Conservation (phyloP, 1,140 invertebrate species). For the Spodoptera litura region DNA sequence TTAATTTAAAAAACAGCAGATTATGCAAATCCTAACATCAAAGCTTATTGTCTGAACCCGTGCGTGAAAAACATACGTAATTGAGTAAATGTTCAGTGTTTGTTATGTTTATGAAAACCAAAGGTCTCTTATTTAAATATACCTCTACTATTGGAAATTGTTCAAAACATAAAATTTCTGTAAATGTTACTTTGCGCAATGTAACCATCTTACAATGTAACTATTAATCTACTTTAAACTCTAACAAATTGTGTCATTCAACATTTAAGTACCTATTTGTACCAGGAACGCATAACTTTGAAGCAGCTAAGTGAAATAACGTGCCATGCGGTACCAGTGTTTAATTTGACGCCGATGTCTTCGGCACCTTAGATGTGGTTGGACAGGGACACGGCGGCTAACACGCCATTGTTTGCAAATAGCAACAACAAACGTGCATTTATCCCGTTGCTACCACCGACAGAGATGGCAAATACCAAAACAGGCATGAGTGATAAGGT, state of each 20-base stretch:
- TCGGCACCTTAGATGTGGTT: conserved; percentile 67
- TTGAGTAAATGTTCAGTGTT: conserved; percentile 11
- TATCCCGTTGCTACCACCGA: conserved; percentile 54
- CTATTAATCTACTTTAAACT: too few relatives aligned
- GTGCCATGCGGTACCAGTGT: conserved; percentile 50
- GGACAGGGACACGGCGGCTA: conserved; percentile 70
- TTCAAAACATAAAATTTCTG: too few relatives aligned
- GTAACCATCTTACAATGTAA: too few relatives aligned
- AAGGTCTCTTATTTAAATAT: not conserved
- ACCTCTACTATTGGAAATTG: not conserved
- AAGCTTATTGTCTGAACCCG: conserved; percentile 33
- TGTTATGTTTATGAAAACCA: conserved; percentile 12
- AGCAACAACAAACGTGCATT: conserved; percentile 62
- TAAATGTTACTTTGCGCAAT: too few relatives aligned
- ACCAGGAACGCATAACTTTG: not conserved
- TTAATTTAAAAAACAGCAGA: conserved; percentile 40
- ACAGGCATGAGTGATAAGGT: conserved; percentile 37
- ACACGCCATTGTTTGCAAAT: conserved; percentile 83
- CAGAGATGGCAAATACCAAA: conserved; percentile 54
- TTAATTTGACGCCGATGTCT: conserved; percentile 70
- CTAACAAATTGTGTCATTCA: not conserved
- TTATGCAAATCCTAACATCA: conserved; percentile 44
- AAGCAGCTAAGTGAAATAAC: conserved; percentile 49
- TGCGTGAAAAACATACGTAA: conserved; percentile 18
- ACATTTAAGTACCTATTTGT: not conserved